Conservation (phyloP, 1,140 invertebrate species). For the Tetramorium alpestre region DNA sequence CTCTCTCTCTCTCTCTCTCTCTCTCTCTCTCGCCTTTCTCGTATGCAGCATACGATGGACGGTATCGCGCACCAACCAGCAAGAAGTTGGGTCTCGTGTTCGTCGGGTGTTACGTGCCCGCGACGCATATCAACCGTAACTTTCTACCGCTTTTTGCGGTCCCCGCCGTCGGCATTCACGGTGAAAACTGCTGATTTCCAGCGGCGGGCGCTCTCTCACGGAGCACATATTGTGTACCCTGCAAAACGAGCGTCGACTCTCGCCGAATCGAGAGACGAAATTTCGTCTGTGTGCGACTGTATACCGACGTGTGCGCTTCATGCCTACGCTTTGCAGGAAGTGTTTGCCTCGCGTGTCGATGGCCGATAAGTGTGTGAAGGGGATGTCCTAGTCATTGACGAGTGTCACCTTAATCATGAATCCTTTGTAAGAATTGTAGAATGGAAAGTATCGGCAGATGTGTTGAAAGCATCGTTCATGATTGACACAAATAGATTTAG, state of each 20-base stretch:
- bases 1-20: not conserved
- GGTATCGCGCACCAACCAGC: constrained; percentile 43
- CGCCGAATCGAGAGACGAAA: constrained; percentile 42
- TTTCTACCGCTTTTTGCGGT: constrained; percentile 71
- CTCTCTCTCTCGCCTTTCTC: not conserved
- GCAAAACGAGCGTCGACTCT: constrained; percentile 15
- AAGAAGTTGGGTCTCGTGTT: constrained; percentile 62
- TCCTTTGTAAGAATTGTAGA: not conserved
- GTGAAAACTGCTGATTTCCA: constrained; percentile 69
- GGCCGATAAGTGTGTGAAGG: not conserved
- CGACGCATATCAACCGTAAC: constrained; percentile 73
- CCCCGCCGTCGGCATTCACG: constrained; percentile 17
- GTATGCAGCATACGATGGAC: not conserved
- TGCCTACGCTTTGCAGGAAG: not conserved
- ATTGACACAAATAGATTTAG: constrained; percentile 4
- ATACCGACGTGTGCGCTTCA: not conserved
- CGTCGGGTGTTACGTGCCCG: constrained; percentile 60
- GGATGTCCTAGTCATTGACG: constrained; percentile 2
- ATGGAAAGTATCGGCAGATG: constrained; percentile 25
- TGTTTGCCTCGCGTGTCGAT: not conserved
- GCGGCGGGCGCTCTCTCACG: not conserved
- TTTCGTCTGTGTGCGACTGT: constrained; percentile 8
- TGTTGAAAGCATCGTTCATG: not conserved
- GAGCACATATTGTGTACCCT: constrained; percentile 55
- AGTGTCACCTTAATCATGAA: not conserved